Percentiles rank a stretch among this genome's conserved stretches.
phyloP scores from a whole-genome alignment of 35 echinoderm and acorn worm genomes.

The Heliocidaris erythrogramma region DNA sequence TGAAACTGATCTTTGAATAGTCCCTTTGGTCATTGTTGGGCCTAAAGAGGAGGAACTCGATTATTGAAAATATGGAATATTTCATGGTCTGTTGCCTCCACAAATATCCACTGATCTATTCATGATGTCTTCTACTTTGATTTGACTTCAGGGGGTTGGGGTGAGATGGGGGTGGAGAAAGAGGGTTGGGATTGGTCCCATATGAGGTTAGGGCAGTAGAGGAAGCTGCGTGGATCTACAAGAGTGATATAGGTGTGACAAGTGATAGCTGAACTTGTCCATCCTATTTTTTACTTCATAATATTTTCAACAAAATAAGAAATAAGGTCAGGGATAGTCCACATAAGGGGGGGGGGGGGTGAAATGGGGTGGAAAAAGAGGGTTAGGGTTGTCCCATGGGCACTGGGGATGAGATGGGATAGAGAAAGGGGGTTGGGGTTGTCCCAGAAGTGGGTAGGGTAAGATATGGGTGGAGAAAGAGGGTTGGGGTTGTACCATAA shows the following conservation, averaged over 20 bases:
- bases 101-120: conserved; percentile 26
- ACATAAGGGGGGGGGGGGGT: no score
- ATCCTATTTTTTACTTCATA: not conserved
- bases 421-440: no score
- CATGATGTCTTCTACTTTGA: not conserved
- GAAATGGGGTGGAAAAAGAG: no score
- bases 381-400: no score
- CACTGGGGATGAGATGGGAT: no score
- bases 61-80: conserved; percentile 34
- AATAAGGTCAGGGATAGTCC: not conserved
- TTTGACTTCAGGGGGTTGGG: not conserved
- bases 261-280: not conserved
- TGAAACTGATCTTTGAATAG: conserved; percentile 1
- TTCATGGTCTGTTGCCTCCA: conserved; percentile 27
- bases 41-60: not conserved
- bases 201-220: not conserved
- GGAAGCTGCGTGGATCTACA: not conserved
- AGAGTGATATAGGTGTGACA: not conserved
- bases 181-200: not conserved
- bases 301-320: not conserved
- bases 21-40: not conserved
- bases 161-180: not conserved
- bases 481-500: no score
- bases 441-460: no score
- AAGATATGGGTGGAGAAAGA: no score